Percentiles rank a stretch among this genome's conserved stretches.
Conservation (phyloP, 2,113 vertebrate genomes). For the Siniperca knerii region DNA sequence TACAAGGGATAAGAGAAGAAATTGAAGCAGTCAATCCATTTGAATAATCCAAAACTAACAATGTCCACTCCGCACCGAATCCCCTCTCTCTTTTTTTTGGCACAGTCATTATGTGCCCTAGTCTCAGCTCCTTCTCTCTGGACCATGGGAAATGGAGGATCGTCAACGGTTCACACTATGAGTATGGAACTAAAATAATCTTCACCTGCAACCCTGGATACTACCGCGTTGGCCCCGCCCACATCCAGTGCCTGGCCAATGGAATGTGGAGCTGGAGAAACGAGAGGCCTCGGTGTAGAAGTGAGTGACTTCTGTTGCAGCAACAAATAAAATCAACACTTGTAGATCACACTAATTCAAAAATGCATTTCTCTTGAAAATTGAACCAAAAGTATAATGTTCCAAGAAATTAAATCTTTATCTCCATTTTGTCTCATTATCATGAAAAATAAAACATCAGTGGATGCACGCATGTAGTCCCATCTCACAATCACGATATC, state of each 20-base stretch:
- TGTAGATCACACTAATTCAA: not conserved
- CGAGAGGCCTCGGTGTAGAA: conserved; percentile 93
- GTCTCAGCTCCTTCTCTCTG: conserved; percentile 95
- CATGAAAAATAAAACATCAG: not conserved
- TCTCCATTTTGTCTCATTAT: not conserved
- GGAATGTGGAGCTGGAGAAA: conserved; percentile 98
- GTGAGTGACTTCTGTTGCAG: conserved; percentile 78
- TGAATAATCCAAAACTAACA: conserved; percentile 32
- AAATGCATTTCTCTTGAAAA: not conserved
- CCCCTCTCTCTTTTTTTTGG: not conserved
- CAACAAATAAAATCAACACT: not conserved
- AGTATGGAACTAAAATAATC: conserved; percentile 95
- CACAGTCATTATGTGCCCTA: conserved; percentile 93
- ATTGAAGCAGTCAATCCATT: conserved; percentile 13
- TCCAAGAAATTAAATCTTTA: not conserved
- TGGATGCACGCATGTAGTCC: not conserved
- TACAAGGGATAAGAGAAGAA: conserved; percentile 25
- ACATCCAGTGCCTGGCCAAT: conserved; percentile 94
- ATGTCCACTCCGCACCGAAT: not conserved
- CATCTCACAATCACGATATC: not conserved
- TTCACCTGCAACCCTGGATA: conserved; percentile 97
- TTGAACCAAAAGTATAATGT: not conserved
- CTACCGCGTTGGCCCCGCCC: conserved; percentile 93
- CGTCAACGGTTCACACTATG: conserved; percentile 96
- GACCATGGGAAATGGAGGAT: conserved; percentile 97